Evolutionary conservation across 2,113 vertebrate species (phyloP).

Genomic region (Caretta caretta): DNA sequence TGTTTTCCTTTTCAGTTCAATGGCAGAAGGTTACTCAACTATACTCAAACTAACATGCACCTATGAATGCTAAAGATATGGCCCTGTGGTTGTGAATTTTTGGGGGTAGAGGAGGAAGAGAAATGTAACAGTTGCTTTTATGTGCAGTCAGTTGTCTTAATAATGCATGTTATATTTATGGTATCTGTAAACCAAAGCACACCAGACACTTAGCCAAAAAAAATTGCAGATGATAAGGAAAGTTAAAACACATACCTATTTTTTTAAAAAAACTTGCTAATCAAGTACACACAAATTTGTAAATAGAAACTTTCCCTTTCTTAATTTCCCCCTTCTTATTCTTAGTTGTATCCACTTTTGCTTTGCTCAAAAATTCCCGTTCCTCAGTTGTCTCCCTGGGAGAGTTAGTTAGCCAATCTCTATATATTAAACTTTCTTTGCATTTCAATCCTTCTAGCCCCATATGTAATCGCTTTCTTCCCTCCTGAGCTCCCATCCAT

Average conservation of each 20-base stretch:
- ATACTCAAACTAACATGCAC: fast-evolving
- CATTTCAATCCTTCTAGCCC: background rate
- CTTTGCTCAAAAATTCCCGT: background rate
- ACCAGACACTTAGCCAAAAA: conserved; percentile 26
- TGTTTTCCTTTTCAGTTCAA: background rate
- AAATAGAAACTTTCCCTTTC: background rate
- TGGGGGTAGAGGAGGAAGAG: background rate
- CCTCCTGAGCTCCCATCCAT: background rate
- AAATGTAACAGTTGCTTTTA: conserved; percentile 33
- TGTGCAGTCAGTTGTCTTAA: conserved; percentile 19
- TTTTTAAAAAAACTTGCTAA: background rate
- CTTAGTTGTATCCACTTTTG: background rate
- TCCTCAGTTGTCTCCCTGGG: background rate
- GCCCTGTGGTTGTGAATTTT: conserved; percentile 22
- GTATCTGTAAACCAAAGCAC: conserved; percentile 40
- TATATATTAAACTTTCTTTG: background rate
- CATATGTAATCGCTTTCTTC: background rate
- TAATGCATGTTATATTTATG: background rate
- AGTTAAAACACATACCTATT: background rate
- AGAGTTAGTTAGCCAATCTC: background rate
- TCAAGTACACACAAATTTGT: background rate
- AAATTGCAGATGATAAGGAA: background rate
- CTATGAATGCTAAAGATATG: fast-evolving
- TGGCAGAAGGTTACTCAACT: background rate
- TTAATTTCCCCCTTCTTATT: background rate